phyloP scores from a whole-genome alignment of 2,888 invertebrate genomes.

The Dromius quadrimaculatus region DNA sequence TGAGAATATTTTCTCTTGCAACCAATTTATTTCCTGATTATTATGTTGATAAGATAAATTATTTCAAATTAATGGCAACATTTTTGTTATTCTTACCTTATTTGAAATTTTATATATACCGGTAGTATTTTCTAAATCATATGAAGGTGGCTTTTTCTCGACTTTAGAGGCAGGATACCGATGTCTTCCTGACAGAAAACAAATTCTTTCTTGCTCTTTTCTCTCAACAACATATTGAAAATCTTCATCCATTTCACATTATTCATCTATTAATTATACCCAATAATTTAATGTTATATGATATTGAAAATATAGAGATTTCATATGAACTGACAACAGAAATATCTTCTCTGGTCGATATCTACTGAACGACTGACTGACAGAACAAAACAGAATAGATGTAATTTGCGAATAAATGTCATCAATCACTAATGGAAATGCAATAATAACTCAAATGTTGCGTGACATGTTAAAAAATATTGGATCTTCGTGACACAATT shows the following conservation, averaged over 20 bases:
- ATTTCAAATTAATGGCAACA: too few species aligned
- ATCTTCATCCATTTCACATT: slow-evolving; percentile 56
- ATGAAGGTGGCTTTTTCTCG: neutral
- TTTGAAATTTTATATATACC: slow-evolving; percentile 57
- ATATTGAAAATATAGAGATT: too few species aligned
- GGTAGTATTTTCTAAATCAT: neutral
- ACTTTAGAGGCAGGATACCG: slow-evolving; percentile 45
- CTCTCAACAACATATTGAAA: slow-evolving; percentile 64
- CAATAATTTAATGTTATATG: too few species aligned
- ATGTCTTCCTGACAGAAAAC: slow-evolving; percentile 61
- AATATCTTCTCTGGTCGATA: neutral
- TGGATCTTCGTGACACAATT: slow-evolving; percentile 31
- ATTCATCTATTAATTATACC: neutral
- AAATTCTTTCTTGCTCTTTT: slow-evolving; percentile 59
- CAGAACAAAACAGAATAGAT: neutral
- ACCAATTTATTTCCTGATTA: too few species aligned
- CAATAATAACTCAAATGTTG: slow-evolving; percentile 41
- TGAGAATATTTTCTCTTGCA: too few species aligned
- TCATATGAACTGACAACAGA: too few species aligned
- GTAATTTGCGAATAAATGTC: slow-evolving; percentile 28
- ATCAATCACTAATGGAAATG: slow-evolving; percentile 42
- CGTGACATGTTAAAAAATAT: slow-evolving; percentile 28
- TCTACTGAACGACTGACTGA: slow-evolving; percentile 6
- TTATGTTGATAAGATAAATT: too few species aligned
- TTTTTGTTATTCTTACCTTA: slow-evolving; percentile 60